These are phyloP conservation scores for Matsumurasca onukii DNA, from an alignment of 1,140 invertebrate genomes.

Conservation along the genomic window DNA sequence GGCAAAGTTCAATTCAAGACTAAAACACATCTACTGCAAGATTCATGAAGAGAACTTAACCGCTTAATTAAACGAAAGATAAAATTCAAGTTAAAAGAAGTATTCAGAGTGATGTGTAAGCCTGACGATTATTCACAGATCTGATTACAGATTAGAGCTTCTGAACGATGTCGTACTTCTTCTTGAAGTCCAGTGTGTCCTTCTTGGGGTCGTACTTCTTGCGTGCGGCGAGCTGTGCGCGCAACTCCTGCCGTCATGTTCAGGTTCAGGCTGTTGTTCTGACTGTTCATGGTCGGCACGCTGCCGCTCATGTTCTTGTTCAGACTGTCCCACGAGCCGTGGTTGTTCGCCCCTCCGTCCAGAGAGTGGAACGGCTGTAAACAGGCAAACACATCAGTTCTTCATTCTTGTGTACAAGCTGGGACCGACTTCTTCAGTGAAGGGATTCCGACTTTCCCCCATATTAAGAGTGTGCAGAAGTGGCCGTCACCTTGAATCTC, in stretches of 20 bases:
- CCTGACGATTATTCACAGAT: too few species aligned
- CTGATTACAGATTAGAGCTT: slow-evolving; percentile 68
- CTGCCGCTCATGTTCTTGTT: slow-evolving; percentile 16
- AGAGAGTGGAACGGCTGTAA: neutral
- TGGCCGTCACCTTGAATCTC: too few species aligned
- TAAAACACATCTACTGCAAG: too few species aligned
- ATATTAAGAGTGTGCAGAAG: too few species aligned
- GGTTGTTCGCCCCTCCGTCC: neutral
- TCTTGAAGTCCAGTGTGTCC: slow-evolving; percentile 82
- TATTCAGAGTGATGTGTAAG: too few species aligned
- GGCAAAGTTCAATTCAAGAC: too few species aligned
- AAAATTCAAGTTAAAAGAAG: too few species aligned
- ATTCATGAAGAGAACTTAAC: too few species aligned
- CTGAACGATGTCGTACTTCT: slow-evolving; percentile 91
- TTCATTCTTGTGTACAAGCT: too few species aligned
- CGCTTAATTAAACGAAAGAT: too few species aligned
- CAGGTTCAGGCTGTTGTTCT: slow-evolving; percentile 60
- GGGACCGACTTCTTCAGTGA: too few species aligned
- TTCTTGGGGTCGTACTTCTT: slow-evolving; percentile 89
- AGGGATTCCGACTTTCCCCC: too few species aligned
- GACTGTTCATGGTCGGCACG: slow-evolving; percentile 31
- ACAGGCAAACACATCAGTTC: neutral
- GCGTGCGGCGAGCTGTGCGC: slow-evolving; percentile 77
- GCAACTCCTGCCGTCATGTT: slow-evolving; percentile 86
- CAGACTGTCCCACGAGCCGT: neutral